Evolutionary conservation across 2,888 invertebrate species (phyloP).

Genomic region (Lobophora halterata): DNA sequence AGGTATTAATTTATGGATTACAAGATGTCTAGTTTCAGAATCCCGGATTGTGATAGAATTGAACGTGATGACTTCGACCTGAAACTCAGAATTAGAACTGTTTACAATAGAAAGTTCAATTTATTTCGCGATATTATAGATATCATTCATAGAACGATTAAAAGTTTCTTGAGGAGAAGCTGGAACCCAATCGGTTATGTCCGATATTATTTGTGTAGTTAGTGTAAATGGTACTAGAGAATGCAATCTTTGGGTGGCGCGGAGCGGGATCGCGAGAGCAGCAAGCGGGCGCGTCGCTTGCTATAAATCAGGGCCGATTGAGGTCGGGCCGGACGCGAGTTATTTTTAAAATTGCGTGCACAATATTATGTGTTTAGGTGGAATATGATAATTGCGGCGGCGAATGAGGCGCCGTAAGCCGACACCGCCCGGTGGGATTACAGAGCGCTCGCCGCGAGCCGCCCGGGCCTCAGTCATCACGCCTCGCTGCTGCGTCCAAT

Average conservation of each 20-base stretch:
- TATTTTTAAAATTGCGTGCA: slow-evolving; percentile 80
- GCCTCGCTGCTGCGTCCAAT: slow-evolving; percentile 46
- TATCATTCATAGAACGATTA: no score
- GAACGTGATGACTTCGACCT: no score
- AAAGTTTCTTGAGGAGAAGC: no score
- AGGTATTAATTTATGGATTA: no score
- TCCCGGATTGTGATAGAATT: no score
- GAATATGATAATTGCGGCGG: slow-evolving; percentile 78
- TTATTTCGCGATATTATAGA: no score
- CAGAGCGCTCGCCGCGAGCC: slow-evolving; percentile 58
- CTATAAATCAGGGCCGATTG: slow-evolving; percentile 74
- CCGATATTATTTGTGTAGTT: slow-evolving; percentile 48
- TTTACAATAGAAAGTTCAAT: no score
- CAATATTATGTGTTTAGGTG: slow-evolving; percentile 80
- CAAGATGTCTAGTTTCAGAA: no score
- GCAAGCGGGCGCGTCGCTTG: slow-evolving; percentile 43
- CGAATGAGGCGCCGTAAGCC: slow-evolving; percentile 74
- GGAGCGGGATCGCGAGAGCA: slow-evolving; percentile 43
- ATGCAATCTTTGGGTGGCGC: slow-evolving; percentile 48
- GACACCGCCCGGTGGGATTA: slow-evolving; percentile 76
- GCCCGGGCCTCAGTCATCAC: slow-evolving; percentile 40
- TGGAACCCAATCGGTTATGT: slow-evolving; percentile 9
- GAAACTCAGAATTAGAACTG: no score
- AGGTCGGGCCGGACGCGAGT: slow-evolving; percentile 71
- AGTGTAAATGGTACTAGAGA: slow-evolving; percentile 32